These are phyloP conservation scores for Merops nubicus DNA, from an alignment of 2,113 vertebrate species.

Conservation along the genomic window DNA sequence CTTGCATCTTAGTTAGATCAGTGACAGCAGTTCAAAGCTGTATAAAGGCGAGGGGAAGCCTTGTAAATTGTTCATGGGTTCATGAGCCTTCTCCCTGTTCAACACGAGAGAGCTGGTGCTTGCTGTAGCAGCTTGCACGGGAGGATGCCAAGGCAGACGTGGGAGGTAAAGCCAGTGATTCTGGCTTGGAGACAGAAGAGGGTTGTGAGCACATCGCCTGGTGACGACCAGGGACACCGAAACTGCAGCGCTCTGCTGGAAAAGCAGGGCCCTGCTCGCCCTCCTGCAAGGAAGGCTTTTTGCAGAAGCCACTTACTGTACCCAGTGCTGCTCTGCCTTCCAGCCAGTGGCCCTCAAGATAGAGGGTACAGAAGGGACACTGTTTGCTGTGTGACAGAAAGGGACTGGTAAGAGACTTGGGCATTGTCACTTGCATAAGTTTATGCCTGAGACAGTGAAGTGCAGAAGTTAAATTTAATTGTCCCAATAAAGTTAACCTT, in stretches of 20 bases:
- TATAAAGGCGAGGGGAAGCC: not conserved
- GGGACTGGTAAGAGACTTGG: not conserved
- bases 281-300: not conserved
- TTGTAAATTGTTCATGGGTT: not conserved
- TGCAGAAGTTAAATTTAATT: not conserved
- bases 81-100: no score
- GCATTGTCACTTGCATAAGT: not conserved
- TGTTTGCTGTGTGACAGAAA: not conserved
- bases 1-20: not conserved
- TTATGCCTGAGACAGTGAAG: not conserved
- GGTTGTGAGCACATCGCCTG: not conserved
- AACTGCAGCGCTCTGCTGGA: not conserved
- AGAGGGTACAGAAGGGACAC: not conserved
- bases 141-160: not conserved
- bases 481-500: not conserved
- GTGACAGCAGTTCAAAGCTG: not conserved
- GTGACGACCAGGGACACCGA: not conserved
- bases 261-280: not conserved
- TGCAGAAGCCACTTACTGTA: not conserved
- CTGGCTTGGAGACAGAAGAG: not conserved
- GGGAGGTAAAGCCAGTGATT: not conserved
- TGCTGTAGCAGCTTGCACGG: rapidly evolving
- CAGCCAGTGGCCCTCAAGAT: not conserved
- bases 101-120: not conserved
- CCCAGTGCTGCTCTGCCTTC: not conserved